Percentiles rank a stretch among this genome's conserved stretches.
Evolutionary conservation across 2,113 vertebrate genomes (phyloP).

Genomic region (Coracopsis vasa): DNA sequence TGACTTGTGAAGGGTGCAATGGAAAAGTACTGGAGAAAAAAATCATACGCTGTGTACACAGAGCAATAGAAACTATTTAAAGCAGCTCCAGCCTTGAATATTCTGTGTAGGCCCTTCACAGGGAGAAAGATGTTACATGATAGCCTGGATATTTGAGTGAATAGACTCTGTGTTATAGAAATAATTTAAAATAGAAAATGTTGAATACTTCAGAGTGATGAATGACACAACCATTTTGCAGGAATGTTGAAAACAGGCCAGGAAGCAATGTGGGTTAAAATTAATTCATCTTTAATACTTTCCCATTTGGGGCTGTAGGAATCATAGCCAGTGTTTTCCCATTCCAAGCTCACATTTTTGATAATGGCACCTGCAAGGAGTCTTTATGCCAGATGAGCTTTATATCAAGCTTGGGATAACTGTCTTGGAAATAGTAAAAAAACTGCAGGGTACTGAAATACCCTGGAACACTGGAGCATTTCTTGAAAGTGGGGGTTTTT

Average conservation of each 20-base stretch:
- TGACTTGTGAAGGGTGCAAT: too few species aligned
- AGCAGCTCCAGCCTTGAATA: neutral
- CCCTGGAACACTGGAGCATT: neutral
- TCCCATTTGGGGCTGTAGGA: neutral
- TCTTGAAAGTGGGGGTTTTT: neutral
- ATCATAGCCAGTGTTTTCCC: neutral
- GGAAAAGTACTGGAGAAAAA: conserved; percentile 33
- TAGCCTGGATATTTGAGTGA: neutral
- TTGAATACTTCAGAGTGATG: neutral
- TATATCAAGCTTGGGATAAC: neutral
- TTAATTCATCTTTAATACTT: neutral
- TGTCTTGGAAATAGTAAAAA: neutral
- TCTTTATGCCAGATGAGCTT: neutral
- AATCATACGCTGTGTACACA: neutral
- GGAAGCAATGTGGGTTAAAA: neutral
- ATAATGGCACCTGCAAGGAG: neutral
- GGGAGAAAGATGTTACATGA: neutral
- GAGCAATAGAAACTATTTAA: conserved; percentile 52
- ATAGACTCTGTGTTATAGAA: neutral
- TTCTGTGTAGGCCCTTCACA: neutral
- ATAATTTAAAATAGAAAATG: neutral
- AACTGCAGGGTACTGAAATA: neutral
- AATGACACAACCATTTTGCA: neutral
- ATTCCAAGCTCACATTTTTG: neutral
- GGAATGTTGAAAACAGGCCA: neutral